Evolutionary conservation across 2,113 vertebrate species (phyloP).

Genomic region (Microtus montanus): DNA sequence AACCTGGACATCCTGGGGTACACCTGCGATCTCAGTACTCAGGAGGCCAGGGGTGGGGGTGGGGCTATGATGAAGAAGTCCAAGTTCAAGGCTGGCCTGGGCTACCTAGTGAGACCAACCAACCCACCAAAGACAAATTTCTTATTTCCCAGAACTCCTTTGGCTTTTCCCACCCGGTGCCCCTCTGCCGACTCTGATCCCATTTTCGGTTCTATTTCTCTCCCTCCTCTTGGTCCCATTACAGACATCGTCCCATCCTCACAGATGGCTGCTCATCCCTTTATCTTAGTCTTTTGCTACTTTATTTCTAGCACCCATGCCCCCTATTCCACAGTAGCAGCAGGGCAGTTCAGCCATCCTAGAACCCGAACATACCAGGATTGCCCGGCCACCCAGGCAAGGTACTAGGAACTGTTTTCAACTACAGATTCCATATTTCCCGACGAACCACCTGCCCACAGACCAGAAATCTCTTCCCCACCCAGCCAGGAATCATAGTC

Average conservation of each 20-base stretch:
- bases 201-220: background rate
- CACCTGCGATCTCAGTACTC: background rate
- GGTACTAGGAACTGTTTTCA: background rate
- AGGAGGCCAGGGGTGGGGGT: background rate
- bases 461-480: background rate
- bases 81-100: background rate
- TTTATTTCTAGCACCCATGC: background rate
- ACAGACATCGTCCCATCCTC: fast-evolving
- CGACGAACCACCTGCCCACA: background rate
- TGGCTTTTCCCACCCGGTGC: background rate
- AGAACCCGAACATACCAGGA: background rate
- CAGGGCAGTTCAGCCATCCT: background rate
- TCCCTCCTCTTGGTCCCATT: background rate
- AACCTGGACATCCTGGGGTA: background rate
- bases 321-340: background rate
- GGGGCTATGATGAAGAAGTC: no score
- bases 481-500: background rate
- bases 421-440: background rate
- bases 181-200: fast-evolving
- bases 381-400: background rate
- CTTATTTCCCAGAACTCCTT: background rate
- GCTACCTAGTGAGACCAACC: background rate
- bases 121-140: background rate
- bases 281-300: no score
- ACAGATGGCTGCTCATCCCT: fast-evolving